A percentile compares a stretch with the other conserved stretches of the same genome.
Evolutionary conservation across 1,140 invertebrate species (phyloP).

Genomic region (Trichogramma pretiosum): DNA sequence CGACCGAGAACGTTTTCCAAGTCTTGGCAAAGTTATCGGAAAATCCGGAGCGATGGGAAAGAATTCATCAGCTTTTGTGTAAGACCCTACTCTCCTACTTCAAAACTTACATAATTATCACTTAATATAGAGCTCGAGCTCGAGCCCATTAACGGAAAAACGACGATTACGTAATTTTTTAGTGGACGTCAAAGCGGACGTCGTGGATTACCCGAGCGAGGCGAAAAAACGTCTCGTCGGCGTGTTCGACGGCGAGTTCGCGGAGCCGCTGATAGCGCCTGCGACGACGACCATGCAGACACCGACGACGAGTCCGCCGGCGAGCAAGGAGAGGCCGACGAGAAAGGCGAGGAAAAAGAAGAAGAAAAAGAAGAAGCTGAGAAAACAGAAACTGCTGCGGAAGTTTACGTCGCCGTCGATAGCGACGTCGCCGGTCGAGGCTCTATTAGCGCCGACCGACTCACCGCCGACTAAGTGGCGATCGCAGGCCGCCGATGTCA

Average conservation of each 20-base stretch:
- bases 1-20: conserved; percentile 31
- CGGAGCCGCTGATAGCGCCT: too few relatives aligned
- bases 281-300: neutral
- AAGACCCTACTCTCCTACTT: conserved; percentile 27
- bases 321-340: conserved; percentile 9
- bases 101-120: conserved; percentile 8
- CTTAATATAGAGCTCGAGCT: neutral
- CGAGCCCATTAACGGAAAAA: neutral
- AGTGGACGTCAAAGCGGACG: conserved; percentile 25
- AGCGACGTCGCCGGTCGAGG: conserved; percentile 18
- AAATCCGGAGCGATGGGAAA: conserved; percentile 28
- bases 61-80: conserved; percentile 31
- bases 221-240: conserved; percentile 17
- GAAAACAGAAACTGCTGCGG: too few relatives aligned
- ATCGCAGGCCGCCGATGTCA: too few relatives aligned
- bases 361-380: conserved; percentile 25
- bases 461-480: conserved; percentile 23
- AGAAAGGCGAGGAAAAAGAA: conserved; percentile 28
- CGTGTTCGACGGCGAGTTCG: neutral
- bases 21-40: conserved; percentile 28
- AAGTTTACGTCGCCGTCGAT: neutral
- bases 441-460: conserved; percentile 19
- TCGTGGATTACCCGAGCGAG: conserved; percentile 20
- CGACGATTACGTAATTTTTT: neutral
- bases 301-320: neutral